These are phyloP conservation scores for Oikopleura albicans DNA, from an alignment of 23 tunicate species.

Conservation along the genomic window DNA sequence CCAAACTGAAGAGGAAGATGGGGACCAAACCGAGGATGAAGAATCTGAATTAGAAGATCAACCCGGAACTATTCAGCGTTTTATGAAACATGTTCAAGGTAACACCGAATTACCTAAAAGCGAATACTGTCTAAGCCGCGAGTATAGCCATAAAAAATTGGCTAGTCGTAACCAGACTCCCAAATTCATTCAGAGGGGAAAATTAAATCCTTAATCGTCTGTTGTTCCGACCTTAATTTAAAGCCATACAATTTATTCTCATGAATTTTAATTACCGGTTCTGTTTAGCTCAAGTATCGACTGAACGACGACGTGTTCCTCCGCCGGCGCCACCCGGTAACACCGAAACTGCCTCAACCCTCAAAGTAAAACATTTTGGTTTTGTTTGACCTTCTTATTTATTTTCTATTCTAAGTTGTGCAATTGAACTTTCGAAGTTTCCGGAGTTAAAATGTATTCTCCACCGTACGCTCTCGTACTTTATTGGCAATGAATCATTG, in stretches of 20 bases:
- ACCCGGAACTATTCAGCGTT: neutral
- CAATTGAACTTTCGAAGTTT: too few relatives aligned
- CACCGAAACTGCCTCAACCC: neutral
- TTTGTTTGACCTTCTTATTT: neutral
- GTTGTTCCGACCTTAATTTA: too few relatives aligned
- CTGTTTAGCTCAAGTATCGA: too few relatives aligned
- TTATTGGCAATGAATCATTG: too few relatives aligned
- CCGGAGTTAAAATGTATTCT: too few relatives aligned
- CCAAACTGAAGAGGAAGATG: neutral
- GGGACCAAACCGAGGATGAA: neutral
- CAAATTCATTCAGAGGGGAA: neutral
- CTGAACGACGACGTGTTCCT: too few relatives aligned
- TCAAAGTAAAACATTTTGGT: neutral
- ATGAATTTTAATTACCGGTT: too few relatives aligned
- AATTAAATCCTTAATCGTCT: too few relatives aligned
- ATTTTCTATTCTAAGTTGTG: neutral
- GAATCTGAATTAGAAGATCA: neutral
- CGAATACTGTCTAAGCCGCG: too few relatives aligned
- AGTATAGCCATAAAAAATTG: too few relatives aligned
- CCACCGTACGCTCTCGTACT: too few relatives aligned
- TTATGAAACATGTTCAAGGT: neutral
- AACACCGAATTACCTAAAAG: neutral
- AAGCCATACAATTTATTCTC: too few relatives aligned
- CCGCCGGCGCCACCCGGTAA: neutral
- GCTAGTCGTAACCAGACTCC: neutral